These are phyloP conservation scores for Neoarius graeffei DNA, from an alignment of 2,113 vertebrate species.

Conservation along the genomic window DNA sequence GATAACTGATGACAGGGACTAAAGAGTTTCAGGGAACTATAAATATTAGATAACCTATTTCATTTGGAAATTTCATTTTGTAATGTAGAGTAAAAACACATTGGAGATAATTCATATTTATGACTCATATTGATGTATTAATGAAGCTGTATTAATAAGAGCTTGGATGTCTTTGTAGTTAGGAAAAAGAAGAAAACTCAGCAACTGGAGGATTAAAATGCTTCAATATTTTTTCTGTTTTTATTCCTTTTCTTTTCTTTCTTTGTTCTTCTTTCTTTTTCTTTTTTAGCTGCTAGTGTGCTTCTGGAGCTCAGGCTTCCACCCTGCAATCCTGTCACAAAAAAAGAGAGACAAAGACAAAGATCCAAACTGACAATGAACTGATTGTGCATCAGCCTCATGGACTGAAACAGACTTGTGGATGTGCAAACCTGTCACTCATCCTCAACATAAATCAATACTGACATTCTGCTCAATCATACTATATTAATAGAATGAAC, in stretches of 20 bases:
- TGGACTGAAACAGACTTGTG: conserved; percentile 3
- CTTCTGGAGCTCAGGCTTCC: background rate
- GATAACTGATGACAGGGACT: background rate
- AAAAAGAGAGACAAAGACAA: conserved; percentile 13
- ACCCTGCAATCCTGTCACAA: background rate
- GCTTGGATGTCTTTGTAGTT: background rate
- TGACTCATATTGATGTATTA: background rate
- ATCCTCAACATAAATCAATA: conserved; percentile 65
- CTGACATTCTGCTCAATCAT: conserved; percentile 55
- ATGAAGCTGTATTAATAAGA: background rate
- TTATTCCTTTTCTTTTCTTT: too few relatives aligned
- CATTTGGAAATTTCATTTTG: background rate
- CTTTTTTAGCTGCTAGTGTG: background rate
- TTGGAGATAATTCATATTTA: background rate
- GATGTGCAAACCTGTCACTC: conserved; percentile 59
- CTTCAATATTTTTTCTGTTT: background rate
- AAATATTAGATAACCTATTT: background rate
- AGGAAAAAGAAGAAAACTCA: background rate
- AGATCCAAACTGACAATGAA: conserved; percentile 15
- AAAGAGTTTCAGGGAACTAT: background rate
- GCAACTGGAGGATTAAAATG: background rate
- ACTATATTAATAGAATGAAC: conserved; percentile 57
- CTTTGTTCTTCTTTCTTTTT: background rate
- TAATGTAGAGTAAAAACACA: background rate
- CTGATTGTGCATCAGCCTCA: background rate